Percentiles rank a stretch among this genome's conserved stretches.
Conservation (phyloP, 2,113 vertebrate genomes). For the Sylvilagus bachmani region DNA sequence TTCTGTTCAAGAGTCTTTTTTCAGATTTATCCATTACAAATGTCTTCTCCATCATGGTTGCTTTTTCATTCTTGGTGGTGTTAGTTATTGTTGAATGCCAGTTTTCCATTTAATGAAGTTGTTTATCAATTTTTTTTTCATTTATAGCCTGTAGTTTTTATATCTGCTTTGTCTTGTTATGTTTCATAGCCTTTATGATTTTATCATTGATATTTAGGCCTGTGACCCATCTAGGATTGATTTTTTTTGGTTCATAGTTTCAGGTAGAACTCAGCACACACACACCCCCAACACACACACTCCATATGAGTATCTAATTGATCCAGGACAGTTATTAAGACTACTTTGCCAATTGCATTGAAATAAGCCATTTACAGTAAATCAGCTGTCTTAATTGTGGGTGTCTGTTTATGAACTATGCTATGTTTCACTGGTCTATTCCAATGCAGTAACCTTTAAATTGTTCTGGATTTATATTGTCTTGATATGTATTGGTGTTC, state of each 20-base stretch:
- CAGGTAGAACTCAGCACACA: background rate
- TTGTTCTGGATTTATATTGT: background rate
- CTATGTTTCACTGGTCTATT: background rate
- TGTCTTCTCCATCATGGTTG: background rate
- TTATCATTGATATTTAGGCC: background rate
- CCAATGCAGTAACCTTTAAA: background rate
- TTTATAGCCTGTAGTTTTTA: background rate
- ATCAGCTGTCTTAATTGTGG: background rate
- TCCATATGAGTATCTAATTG: too few species aligned
- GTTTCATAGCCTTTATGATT: background rate
- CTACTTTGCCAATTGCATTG: accelerated
- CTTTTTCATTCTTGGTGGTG: background rate
- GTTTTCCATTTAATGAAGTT: background rate
- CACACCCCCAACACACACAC: too few species aligned
- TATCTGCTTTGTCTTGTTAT: background rate
- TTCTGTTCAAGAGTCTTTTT: background rate
- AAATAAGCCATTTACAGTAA: background rate
- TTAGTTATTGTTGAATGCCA: background rate
- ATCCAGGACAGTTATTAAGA: background rate
- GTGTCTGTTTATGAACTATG: background rate
- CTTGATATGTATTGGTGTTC: background rate
- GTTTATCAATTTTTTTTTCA: background rate
- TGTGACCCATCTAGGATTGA: background rate
- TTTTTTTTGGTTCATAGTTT: background rate
- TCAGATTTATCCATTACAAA: background rate